These are phyloP conservation scores for Halisarca cf. caerulea DNA, from an alignment of 37 sponge, comb jelly and placozoan species.

Conservation along the genomic window DNA sequence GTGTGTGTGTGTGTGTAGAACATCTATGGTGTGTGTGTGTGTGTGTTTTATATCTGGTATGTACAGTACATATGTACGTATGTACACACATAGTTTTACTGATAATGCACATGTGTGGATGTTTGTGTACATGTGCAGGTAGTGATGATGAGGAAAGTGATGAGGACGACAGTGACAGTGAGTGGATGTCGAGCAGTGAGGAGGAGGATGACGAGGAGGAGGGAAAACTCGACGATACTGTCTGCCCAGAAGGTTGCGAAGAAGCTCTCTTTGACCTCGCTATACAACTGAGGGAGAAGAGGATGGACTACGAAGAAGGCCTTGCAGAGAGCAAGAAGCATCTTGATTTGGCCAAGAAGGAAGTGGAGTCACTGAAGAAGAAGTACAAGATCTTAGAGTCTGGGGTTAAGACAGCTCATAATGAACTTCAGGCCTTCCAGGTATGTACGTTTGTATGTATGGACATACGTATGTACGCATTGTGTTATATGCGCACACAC, in stretches of 20 bases:
- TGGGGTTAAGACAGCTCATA: constrained; percentile 85
- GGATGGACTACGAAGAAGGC: constrained; percentile 88
- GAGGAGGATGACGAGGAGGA: constrained; percentile 62
- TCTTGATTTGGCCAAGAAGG: constrained; percentile 77
- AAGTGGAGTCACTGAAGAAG: constrained; percentile 86
- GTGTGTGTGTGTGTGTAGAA: too few species aligned
- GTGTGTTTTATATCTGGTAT: too few species aligned
- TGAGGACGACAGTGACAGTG: constrained; percentile 77
- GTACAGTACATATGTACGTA: constrained; percentile 15
- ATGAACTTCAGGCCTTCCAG: constrained; percentile 81
- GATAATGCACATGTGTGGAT: too few species aligned
- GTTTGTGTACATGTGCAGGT: constrained; percentile 17
- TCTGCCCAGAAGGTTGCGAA: constrained; percentile 94
- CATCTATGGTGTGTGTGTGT: too few species aligned
- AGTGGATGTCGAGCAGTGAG: constrained; percentile 41
- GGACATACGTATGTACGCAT: background rate
- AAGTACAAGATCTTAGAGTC: constrained; percentile 88
- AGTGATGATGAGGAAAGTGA: constrained; percentile 37
- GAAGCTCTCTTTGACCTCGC: constrained; percentile 77
- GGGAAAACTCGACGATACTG: constrained; percentile 81
- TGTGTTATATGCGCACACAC: background rate
- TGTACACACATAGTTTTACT: too few species aligned
- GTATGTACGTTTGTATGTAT: constrained; percentile 3
- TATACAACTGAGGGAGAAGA: constrained; percentile 73
- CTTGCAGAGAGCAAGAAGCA: constrained; percentile 85